phyloP scores from a whole-genome alignment of 2,797 vertebrate genomes.

The Scleropages formosus region DNA sequence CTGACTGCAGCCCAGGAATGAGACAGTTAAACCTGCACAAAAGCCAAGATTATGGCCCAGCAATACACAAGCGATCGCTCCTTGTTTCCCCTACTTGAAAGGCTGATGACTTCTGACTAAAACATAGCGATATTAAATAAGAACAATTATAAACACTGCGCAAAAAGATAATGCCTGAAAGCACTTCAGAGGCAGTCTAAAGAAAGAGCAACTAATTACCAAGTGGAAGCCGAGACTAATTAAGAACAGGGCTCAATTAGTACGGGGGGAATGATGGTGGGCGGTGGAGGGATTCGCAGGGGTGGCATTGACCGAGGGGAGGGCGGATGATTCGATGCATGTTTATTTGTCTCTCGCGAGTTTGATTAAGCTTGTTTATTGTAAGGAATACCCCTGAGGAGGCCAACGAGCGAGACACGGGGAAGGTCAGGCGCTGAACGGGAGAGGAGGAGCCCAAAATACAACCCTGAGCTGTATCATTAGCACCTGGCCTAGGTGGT shows the following conservation, averaged over 20 bases:
- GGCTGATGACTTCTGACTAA: background rate
- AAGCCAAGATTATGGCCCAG: constrained; percentile 25
- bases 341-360: constrained; percentile 2
- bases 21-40: constrained; percentile 32
- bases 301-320: background rate
- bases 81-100: background rate
- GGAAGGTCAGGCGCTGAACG: background rate
- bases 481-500: too few relatives aligned
- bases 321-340: background rate
- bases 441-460: background rate
- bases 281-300: background rate
- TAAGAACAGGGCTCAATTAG: constrained; percentile 14
- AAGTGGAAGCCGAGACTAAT: background rate
- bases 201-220: constrained; percentile 16
- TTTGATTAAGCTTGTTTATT: constrained; percentile 18
- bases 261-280: background rate
- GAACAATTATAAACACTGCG: constrained; percentile 2
- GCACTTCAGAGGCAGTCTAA: background rate
- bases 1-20: constrained; percentile 18
- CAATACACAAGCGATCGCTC: background rate
- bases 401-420: background rate
- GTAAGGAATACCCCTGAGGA: background rate
- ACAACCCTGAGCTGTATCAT: too few relatives aligned
- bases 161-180: background rate
- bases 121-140: constrained; percentile 3